Base-by-base conservation (phyloP, 2,113 vertebrate genomes). In the Crocuta crocuta region DNA sequence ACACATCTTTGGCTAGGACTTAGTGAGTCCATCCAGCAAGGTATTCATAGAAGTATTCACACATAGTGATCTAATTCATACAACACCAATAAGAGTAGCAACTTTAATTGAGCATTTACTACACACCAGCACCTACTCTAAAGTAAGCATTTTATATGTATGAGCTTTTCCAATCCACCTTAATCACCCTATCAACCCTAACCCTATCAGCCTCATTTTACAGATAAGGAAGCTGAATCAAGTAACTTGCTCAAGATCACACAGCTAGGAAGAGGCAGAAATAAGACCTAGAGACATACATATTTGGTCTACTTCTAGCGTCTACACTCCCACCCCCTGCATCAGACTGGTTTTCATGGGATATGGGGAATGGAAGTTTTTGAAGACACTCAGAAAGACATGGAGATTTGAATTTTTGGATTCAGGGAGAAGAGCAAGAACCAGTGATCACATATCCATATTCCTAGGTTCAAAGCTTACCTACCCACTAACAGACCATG, bases 201-300 rank as follows among this genome's bases (percentile, higher is more conserved):
- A 73, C 66, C 85, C 91, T 81, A 45, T 66, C 19, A 43, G n/a
- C 26, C 65, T n/a, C 86, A 95, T 50, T 96, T 97, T 82, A 68
- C 43, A 91, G 28, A 33, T 66, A 90, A 89, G 48, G 48, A 90
- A 92, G 95, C 50, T 35, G 58, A 94, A 61, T 79, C 58, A 48
- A 89, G 39, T 50, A 85, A 19, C 58, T 85, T 93, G 31, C 78
- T 74, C 48, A 70, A 84, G 88, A 58, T 81, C 11, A n/a, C 55
- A 48, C 1, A 84, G 63, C n/a, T 8, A 24, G 68, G 81, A 66
- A 91, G 23, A 73, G 7, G 63, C 48, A 94, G 92, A 93, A 58
- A 63, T 23, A 66, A 11, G 63, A 35, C 76, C 48, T 68, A 17
- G 65, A 68, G 28, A 78, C 58, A 12, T 4, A 61, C 9, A 61